Conservation (phyloP, 1,140 invertebrate genomes). For the Polypedilum vanderplanki region DNA sequence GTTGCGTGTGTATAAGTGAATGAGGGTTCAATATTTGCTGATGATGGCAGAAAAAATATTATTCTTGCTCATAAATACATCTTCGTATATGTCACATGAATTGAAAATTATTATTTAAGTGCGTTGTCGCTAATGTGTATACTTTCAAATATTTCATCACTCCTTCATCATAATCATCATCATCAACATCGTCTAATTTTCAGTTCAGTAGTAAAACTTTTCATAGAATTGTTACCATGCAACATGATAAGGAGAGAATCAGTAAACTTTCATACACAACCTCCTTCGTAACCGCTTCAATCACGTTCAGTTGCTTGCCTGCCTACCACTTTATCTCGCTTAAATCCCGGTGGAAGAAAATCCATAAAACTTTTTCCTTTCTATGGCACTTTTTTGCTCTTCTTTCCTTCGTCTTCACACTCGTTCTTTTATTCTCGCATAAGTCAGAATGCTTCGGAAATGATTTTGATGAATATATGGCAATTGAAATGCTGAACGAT, state of each 20-base stretch:
- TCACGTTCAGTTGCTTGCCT: background rate
- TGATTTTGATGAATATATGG: conserved; percentile 25
- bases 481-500: conserved; percentile 24
- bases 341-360: conserved; percentile 6
- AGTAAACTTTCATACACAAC: background rate
- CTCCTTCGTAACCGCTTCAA: background rate
- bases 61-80: no score
- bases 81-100: no score
- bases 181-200: background rate
- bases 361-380: background rate
- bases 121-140: no score
- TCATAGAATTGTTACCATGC: no score
- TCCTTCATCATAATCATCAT: background rate
- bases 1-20: no score
- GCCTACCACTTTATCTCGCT: conserved; percentile 10
- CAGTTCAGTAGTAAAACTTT: background rate
- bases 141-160: no score
- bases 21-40: no score
- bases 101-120: no score
- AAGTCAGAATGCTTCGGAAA: background rate
- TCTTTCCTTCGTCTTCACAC: background rate
- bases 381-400: background rate
- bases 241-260: background rate
- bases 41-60: no score
- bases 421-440: background rate